phyloP scores from a whole-genome alignment of 2,113 vertebrate species.

The Campylorhamphus procurvoides region DNA sequence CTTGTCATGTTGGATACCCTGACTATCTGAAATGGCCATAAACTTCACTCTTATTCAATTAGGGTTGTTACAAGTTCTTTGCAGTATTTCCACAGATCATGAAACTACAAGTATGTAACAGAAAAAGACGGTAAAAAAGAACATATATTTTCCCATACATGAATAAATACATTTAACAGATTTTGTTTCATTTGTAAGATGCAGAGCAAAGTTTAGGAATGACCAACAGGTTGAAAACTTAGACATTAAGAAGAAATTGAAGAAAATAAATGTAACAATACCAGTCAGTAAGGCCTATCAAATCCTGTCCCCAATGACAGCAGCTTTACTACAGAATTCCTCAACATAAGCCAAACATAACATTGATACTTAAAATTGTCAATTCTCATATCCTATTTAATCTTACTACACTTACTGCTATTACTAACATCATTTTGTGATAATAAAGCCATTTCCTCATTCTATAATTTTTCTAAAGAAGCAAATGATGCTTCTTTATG shows the following conservation, averaged over 20 bases:
- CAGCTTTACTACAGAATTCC: background rate
- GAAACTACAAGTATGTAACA: background rate
- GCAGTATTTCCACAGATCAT: background rate
- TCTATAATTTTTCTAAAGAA: background rate
- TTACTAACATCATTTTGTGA: background rate
- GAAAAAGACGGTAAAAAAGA: background rate
- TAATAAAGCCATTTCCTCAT: background rate
- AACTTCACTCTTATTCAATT: background rate
- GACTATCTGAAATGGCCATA: background rate
- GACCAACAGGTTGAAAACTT: background rate
- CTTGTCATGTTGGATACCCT: background rate
- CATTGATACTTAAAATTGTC: background rate
- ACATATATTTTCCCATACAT: background rate
- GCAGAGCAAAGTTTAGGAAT: background rate
- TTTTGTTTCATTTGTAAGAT: background rate
- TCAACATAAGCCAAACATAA: background rate
- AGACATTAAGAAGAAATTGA: background rate
- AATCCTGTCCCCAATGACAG: background rate
- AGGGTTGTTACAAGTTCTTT: background rate
- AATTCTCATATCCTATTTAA: background rate
- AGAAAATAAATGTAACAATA: background rate
- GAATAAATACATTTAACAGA: rapidly evolving
- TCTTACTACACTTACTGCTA: background rate
- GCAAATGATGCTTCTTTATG: background rate
- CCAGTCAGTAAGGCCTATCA: background rate